Evolutionary conservation across 2,113 vertebrate species (phyloP), one percentile per base, ranked within the genome.

Genomic region (Spea bombifrons): DNA sequence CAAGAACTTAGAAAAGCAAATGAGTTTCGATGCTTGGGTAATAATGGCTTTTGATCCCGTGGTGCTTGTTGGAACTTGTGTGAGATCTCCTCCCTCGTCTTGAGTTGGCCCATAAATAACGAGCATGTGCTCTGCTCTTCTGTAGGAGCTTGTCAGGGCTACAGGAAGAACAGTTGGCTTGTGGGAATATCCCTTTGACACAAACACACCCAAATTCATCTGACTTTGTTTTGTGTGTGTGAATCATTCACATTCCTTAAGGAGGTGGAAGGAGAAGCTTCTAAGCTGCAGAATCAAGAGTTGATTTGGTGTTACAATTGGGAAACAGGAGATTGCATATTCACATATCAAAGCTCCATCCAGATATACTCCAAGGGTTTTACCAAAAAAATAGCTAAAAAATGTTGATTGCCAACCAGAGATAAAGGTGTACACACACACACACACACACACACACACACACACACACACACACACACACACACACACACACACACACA

Each of bases 51-150:
- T 77, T 71, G 46, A 71, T 64, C 46, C 45, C 12, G 46, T 10
- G 50, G n/a, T n/a, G 30, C 55, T 16, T 77, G 75, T 77, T 45
- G n/a, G 57, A 64, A 78, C 66, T 70, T 77, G 75, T 70, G 47
- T 55, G 45, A 5, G 15, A 15, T 63, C 66, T 61, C 46, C 46
- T 63, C 44, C 59, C n/a, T 63, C 49, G 45, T 49, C 53, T 53
- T 10, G 55, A 5, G 46, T 68, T 44, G 46, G 47, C 47, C 55
- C 67, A 45, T 64, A 52, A 43, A 50, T 64, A 57, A 69, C n/a
- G 0, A 13, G 44, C 16, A 8, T 69, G 9, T 69, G 7, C 5
- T n/a, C 7, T 47, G 6, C 71, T 30, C 4, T 75, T 69, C 7
- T 69, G 53, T 12, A 70, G 15, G 44, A 71, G 67, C 53, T 15